Base-by-base conservation (phyloP, 2,797 vertebrate species). In the Sparidentex hasta region DNA sequence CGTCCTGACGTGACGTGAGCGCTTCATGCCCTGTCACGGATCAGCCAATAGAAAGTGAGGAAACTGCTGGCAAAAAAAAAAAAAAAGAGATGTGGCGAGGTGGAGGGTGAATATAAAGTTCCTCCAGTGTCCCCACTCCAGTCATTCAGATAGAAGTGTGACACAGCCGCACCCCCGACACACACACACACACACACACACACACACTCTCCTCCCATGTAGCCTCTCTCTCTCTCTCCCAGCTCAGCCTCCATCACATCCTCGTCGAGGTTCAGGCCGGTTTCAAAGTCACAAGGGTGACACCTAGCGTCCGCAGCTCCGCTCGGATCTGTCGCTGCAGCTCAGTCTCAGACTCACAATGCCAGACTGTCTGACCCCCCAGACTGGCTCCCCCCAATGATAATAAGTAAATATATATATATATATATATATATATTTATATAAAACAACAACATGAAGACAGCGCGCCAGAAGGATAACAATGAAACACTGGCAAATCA, bases 251-350 rank as follows among this genome's bases (percentile, higher is more conserved):
- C 87, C 74, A 81, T 76, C 85, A 75, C 87, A 78, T 84, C 87
- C 87, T 91, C 13, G 43, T 44, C 43, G 43, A 14, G 87, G 78
- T 76, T 63, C 79, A 91, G 87, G 80, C 80, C 80, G 81, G 56
- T 87, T 95, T 95, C 85, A 91, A 92, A 96, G 95, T 95, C 94
- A 95, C 94, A 96, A 95, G 95, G 94, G 94, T 95, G 95, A 95
- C 95, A 96, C 95, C 95, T 96, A 96, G 96, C 90, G 96, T 94
- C 89, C 80, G 65, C 71, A 79, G 63, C 78, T 64, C 74, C 20
- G 73, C 81, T 89, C 62, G 33, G 57, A 20, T 67, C 76, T 76
- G 72, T 51, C 62, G 4, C 65, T 78, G 59, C 80, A 65, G 52
- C 33, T 61, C 29, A 7, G 29, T 33, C 5, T 33, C 29, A 7